Percentiles rank a stretch among this genome's conserved stretches.
Conservation (phyloP, 2,113 vertebrate genomes). For the Lanius ludovicianus region DNA sequence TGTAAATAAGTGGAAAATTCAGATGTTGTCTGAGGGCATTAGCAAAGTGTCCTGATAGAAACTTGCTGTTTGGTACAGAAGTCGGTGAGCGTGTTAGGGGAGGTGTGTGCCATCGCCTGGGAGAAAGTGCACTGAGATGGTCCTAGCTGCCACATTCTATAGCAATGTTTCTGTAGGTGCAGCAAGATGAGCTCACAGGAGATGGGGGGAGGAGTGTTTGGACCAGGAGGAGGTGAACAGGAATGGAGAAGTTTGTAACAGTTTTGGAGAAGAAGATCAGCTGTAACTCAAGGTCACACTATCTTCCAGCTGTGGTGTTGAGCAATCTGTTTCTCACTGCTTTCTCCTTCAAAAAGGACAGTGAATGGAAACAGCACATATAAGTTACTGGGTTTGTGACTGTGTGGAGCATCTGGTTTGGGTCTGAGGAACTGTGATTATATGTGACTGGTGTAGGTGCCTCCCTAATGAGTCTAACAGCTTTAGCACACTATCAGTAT, state of each 20-base stretch:
- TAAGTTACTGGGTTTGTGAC: not conserved
- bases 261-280: not conserved
- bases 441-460: not conserved
- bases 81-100: not conserved
- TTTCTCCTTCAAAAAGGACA: not conserved
- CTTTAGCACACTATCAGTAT: not conserved
- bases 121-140: not conserved
- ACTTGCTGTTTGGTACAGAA: not conserved
- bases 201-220: too few relatives aligned
- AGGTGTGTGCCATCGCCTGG: accelerated
- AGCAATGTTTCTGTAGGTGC: not conserved
- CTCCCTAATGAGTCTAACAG: not conserved
- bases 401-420: not conserved
- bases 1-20: not conserved
- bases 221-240: not conserved
- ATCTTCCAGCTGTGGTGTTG: not conserved
- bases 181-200: not conserved
- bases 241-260: not conserved
- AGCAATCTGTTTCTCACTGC: not conserved
- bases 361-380: not conserved
- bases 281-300: not conserved
- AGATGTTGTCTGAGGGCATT: not conserved
- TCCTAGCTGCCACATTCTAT: not conserved
- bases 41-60: not conserved
- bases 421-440: not conserved